A percentile compares a stretch with the other conserved stretches of the same genome.
phyloP scores from a whole-genome alignment of 2,113 vertebrate species.

The Nothoprocta pentlandii region DNA sequence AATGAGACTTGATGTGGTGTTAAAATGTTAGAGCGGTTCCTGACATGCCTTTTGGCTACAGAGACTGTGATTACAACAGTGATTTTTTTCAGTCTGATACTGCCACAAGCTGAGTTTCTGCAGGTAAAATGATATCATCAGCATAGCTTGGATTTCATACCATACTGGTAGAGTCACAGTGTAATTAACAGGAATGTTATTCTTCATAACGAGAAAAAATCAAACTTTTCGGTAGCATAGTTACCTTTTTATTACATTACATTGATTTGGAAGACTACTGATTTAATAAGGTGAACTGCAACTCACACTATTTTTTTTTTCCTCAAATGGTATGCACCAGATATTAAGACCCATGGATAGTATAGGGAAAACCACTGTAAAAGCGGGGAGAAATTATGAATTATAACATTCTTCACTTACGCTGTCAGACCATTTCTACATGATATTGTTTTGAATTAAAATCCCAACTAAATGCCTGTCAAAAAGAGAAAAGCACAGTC shows the following conservation, averaged over 20 bases:
- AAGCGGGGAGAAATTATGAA: not conserved
- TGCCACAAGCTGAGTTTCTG: not conserved
- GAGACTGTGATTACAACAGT: rapidly evolving
- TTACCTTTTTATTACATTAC: not conserved
- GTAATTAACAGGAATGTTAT: not conserved
- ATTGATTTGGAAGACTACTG: not conserved
- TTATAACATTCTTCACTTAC: not conserved
- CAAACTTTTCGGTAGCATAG: not conserved
- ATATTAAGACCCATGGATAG: not conserved
- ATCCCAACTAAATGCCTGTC: rapidly evolving
- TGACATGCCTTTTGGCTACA: not conserved
- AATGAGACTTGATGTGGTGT: not conserved
- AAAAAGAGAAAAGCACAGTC: rapidly evolving
- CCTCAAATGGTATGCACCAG: not conserved
- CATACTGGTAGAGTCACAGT: not conserved
- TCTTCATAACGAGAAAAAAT: not conserved
- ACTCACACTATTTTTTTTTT: not conserved
- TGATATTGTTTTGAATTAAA: not conserved
- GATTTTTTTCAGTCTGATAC: not conserved
- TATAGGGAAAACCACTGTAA: not conserved
- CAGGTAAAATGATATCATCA: not conserved
- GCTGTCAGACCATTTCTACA: not conserved
- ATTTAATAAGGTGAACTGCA: not conserved
- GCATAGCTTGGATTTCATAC: not conserved
- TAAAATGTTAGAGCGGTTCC: not conserved